Evolutionary conservation across 2,797 vertebrate genomes (phyloP).

Genomic region (Huso huso): DNA sequence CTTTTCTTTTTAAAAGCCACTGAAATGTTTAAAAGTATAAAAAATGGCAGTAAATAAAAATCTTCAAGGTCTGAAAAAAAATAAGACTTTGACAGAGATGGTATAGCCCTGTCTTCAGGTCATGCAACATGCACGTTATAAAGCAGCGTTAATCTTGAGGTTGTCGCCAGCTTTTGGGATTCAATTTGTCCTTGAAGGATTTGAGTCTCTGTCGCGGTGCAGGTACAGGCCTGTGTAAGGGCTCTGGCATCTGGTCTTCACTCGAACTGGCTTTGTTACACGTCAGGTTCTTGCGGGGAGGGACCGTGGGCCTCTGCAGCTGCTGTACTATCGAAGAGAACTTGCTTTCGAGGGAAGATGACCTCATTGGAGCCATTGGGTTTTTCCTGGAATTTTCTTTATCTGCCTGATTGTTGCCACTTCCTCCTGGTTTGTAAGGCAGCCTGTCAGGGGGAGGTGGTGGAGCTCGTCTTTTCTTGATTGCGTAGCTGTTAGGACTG

Average conservation of each 20-base stretch:
- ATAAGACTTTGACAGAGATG: too few species aligned
- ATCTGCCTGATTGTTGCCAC: conserved; percentile 31
- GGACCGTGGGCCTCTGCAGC: conserved; percentile 58
- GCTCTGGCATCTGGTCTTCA: conserved; percentile 12
- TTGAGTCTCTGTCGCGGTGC: conserved; percentile 59
- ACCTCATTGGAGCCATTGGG: too few species aligned
- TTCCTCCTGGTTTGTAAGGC: conserved; percentile 37
- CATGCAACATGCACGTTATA: background rate
- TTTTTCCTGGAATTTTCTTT: conserved; percentile 58
- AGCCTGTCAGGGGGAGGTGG: too few species aligned
- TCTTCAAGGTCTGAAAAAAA: too few species aligned
- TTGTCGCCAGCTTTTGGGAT: conserved; percentile 61
- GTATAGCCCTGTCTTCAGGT: too few species aligned
- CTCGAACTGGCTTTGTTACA: conserved; percentile 25
- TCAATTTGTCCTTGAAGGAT: conserved; percentile 63
- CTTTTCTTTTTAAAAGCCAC: too few species aligned
- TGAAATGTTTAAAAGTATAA: too few species aligned
- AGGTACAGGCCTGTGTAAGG: conserved; percentile 42
- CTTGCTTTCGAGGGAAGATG: too few species aligned
- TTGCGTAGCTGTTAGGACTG: conserved; percentile 10
- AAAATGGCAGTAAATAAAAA: too few species aligned
- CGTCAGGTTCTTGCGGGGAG: conserved; percentile 29
- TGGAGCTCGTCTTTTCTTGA: conserved; percentile 3
- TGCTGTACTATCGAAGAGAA: conserved; percentile 59
- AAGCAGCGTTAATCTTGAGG: conserved; percentile 19